Percentiles rank a stretch among this genome's conserved stretches.
phyloP scores from a whole-genome alignment of 2,797 vertebrate genomes.

The Chrosomus eos region DNA sequence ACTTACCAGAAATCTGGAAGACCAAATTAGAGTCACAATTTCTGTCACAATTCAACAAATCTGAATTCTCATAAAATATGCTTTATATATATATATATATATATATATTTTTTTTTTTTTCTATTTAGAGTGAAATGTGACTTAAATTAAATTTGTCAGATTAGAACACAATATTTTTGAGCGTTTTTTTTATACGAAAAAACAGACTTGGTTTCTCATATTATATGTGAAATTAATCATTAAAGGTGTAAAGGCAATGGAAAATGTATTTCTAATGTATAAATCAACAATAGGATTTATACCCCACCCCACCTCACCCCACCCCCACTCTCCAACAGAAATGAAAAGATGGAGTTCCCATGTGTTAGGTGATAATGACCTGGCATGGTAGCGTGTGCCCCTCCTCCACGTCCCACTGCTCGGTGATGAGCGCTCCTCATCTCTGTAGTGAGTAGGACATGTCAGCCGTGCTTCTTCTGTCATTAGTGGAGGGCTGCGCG shows the following conservation, averaged over 20 bases:
- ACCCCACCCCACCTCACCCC: constrained; percentile 17
- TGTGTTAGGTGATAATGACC: constrained; percentile 61
- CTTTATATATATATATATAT: background rate
- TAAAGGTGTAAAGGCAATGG: background rate
- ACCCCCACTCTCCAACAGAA: constrained; percentile 20
- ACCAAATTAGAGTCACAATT: background rate
- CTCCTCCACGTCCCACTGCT: constrained; percentile 25
- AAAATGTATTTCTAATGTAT: background rate
- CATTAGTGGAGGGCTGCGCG: constrained; percentile 38
- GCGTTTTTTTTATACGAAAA: background rate
- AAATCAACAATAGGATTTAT: constrained; percentile 27
- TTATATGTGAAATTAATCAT: background rate
- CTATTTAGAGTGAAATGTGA: too few relatives aligned
- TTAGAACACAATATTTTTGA: background rate
- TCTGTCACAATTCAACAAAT: background rate
- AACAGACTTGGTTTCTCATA: background rate
- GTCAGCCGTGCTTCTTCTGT: constrained; percentile 22
- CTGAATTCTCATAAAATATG: background rate
- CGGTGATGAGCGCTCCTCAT: constrained; percentile 7
- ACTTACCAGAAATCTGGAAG: background rate
- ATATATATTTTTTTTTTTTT: background rate
- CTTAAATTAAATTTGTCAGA: background rate
- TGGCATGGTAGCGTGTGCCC: constrained; percentile 40
- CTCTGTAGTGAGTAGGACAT: constrained; percentile 14
- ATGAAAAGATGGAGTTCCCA: constrained; percentile 38